phyloP scores from a whole-genome alignment of 2,113 vertebrate species.

The Rhea americana region DNA sequence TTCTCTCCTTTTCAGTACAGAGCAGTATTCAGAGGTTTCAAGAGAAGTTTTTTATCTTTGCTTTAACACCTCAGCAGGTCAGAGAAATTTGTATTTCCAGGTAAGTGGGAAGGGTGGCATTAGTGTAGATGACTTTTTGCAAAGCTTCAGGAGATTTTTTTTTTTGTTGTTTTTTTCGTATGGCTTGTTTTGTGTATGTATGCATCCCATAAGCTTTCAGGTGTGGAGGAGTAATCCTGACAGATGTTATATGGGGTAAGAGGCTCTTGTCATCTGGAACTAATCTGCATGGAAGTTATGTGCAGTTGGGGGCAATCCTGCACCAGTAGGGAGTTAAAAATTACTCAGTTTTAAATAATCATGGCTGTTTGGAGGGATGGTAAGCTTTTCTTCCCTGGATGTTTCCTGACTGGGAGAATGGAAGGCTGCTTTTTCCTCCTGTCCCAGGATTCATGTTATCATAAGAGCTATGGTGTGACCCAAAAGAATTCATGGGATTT shows the following conservation, averaged over 20 bases:
- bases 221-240: not conserved
- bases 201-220: accelerated
- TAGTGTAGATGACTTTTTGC: not conserved
- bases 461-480: not conserved
- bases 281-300: not conserved
- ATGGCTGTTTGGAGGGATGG: not conserved
- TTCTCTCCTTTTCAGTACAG: slow-evolving; percentile 74
- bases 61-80: slow-evolving; percentile 96
- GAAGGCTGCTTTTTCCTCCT: not conserved
- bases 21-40: slow-evolving; percentile 92
- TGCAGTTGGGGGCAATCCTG: not conserved
- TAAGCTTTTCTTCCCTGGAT: not conserved
- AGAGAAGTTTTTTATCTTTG: slow-evolving; percentile 98
- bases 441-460: not conserved
- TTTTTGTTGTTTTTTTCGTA: too few species aligned
- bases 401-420: not conserved
- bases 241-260: not conserved
- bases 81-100: slow-evolving; percentile 98
- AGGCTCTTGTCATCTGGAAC: not conserved
- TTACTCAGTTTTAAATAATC: accelerated
- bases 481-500: not conserved
- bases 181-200: accelerated
- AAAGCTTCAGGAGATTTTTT: not conserved
- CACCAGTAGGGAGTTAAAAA: not conserved
- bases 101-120: slow-evolving; percentile 72